phyloP scores from a whole-genome alignment of 2,797 vertebrate species.

The Apogon hyalosoma region DNA sequence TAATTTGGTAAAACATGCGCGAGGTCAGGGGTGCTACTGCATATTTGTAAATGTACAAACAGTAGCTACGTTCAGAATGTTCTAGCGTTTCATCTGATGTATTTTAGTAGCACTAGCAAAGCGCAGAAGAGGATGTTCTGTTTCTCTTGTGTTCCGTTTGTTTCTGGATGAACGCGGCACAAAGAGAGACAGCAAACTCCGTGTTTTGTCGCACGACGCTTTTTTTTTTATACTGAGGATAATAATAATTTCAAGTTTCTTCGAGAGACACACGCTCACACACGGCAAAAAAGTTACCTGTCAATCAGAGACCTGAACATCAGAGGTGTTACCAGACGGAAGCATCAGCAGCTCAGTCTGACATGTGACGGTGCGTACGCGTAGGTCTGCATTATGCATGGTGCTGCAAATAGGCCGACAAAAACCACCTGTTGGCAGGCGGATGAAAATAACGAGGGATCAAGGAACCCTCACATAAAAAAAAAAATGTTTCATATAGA shows the following conservation, averaged over 20 bases:
- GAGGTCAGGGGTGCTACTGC: too few species aligned
- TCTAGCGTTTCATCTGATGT: too few species aligned
- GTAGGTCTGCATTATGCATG: constrained; percentile 1
- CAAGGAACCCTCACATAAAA: constrained; percentile 12
- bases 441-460: constrained; percentile 23
- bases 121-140: too few species aligned
- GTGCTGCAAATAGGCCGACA: constrained; percentile 15
- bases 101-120: too few species aligned
- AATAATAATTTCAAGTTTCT: not conserved
- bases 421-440: constrained; percentile 17
- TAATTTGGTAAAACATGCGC: too few species aligned
- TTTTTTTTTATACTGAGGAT: too few species aligned
- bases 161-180: too few species aligned
- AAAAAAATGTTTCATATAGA: not conserved
- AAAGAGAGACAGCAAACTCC: too few species aligned
- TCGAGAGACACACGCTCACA: not conserved
- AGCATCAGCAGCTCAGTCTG: constrained; percentile 16
- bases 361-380: constrained; percentile 25
- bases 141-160: too few species aligned
- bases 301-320: constrained; percentile 33
- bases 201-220: too few species aligned
- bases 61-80: too few species aligned
- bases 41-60: too few species aligned
- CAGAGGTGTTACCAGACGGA: not conserved
- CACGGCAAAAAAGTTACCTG: constrained; percentile 36